Conservation (phyloP, 2,797 vertebrate species). For the Enteromius viviparus region DNA sequence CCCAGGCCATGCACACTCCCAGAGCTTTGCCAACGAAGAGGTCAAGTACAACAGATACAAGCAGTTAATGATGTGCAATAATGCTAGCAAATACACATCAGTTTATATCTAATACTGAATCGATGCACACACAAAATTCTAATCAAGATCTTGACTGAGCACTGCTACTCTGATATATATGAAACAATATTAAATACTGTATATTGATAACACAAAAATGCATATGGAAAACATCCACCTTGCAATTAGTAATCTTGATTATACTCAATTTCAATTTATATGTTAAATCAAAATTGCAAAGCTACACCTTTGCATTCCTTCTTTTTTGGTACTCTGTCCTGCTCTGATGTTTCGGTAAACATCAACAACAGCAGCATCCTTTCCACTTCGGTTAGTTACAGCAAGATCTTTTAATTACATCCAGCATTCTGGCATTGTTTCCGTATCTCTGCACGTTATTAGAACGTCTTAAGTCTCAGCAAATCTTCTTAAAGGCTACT, state of each 20-base stretch:
- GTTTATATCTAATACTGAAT: not conserved
- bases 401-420: slow-evolving; percentile 29
- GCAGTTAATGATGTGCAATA: slow-evolving; percentile 6
- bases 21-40: slow-evolving; percentile 30
- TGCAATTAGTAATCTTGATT: not conserved
- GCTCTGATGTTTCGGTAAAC: not conserved
- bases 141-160: not conserved
- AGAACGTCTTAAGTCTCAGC: slow-evolving; percentile 32
- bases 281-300: not conserved
- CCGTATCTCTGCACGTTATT: slow-evolving; percentile 35
- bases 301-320: not conserved
- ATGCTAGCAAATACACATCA: slow-evolving; percentile 7
- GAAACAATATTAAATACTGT: not conserved
- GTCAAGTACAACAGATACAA: slow-evolving; percentile 26
- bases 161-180: not conserved
- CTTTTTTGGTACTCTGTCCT: not conserved
- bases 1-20: not conserved
- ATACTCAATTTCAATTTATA: not conserved
- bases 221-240: not conserved
- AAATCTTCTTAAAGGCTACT: slow-evolving; percentile 42
- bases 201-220: not conserved
- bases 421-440: slow-evolving; percentile 34
- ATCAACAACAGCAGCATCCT: slow-evolving; percentile 5
- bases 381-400: slow-evolving; percentile 19
- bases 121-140: not conserved